Evolutionary conservation across 2,113 vertebrate species (phyloP), one percentile per base, ranked within the genome.

Genomic region (Xyrauchen texanus): DNA sequence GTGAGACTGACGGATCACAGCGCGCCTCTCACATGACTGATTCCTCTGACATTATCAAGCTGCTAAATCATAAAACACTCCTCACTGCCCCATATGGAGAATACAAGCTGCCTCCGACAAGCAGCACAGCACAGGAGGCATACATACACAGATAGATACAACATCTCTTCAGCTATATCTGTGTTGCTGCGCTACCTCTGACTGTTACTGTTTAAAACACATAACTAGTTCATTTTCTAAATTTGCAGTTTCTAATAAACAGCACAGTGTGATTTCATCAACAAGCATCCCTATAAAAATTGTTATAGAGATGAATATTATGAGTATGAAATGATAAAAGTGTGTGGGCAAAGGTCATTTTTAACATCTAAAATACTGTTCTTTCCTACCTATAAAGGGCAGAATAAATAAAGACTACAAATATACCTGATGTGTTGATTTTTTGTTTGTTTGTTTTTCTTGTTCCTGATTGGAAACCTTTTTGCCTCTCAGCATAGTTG

Each of bases 1-100:
- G 79, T 75, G 81, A 85, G 84, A 82, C 76, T 88, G 89, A 87
- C 84, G 82, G 82, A 87, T 87, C 78, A 85, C 83, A 72, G 10
- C 80, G 82, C 44, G 70, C 75, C 82, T 83, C 51, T 60, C 69
- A 78, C 51, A 73, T 82, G 74, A 73, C 74, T 84, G 61, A 84
- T 76, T 69, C 78, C 78, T 75, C 61, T 77, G 75, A 65, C 76
- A 84, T 81, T 81, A 79, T 84, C 76, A 79, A 79, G 64, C 79
- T 70, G 76, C 80, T 75, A 79, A 70, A 79, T 78, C 79, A 84
- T 67, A 81, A 81, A 73, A 60, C 71, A 76, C 79, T 81, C 71
- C 61, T 21, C 7, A 7, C 44, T 6, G 4, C 47, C 55, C 70
- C 71, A 75, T 61, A 67, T 71, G 12, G 62, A 34, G 70, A 65